phyloP scores from a whole-genome alignment of 1,140 invertebrate species.

The Anthonomus grandis region DNA sequence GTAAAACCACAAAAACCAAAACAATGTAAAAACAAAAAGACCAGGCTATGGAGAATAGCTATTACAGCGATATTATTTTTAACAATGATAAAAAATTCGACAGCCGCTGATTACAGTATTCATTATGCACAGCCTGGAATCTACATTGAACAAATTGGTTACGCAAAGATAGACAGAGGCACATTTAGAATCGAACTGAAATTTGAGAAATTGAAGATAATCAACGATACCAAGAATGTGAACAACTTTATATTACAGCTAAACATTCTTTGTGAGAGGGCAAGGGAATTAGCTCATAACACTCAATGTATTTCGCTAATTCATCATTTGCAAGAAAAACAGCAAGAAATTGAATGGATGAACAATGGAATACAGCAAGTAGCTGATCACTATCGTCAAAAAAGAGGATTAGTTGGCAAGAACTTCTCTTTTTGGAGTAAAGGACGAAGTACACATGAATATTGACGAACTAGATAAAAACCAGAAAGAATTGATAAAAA shows the following conservation, averaged over 20 bases:
- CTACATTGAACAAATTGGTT: constrained; percentile 12
- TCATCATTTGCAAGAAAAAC: constrained; percentile 3
- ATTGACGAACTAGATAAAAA: constrained; percentile 12
- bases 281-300: not conserved
- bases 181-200: constrained; percentile 14
- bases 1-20: too few species aligned
- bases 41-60: not conserved
- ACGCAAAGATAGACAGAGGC: constrained; percentile 11
- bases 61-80: not conserved
- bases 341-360: not conserved
- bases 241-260: not conserved
- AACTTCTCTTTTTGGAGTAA: constrained; percentile 11
- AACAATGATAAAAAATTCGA: not conserved
- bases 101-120: not conserved
- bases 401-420: constrained; percentile 13
- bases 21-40: not conserved
- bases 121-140: constrained; percentile 4
- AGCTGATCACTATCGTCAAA: not conserved
- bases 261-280: not conserved
- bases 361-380: constrained; percentile 1
- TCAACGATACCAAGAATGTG: not conserved
- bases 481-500: constrained; percentile 7
- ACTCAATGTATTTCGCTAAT: constrained; percentile 4
- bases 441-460: constrained; percentile 17
- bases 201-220: constrained; percentile 2